Conservation (phyloP, 1,140 invertebrate species). For the Atopsyche davidsoni region DNA sequence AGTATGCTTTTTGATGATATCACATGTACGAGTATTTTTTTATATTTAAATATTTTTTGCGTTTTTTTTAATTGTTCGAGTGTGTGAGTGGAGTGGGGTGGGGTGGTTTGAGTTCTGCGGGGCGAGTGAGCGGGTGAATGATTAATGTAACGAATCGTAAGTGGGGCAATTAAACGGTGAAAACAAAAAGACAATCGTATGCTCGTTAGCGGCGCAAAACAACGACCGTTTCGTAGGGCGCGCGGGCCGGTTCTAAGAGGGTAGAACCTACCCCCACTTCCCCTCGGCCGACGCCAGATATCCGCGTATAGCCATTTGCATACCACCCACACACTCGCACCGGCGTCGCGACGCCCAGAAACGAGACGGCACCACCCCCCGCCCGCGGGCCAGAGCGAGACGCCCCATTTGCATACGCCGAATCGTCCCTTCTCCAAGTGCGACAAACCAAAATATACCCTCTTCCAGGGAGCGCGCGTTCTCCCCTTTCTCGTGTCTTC, state of each 20-base stretch:
- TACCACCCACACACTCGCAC: conserved; percentile 16
- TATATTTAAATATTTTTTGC: background rate
- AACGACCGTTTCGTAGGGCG: conserved; percentile 31
- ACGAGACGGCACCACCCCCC: conserved; percentile 4
- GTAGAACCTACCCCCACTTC: conserved; percentile 8
- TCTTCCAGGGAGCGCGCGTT: no score
- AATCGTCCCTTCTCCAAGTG: conserved; percentile 8
- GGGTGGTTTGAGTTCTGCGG: no score
- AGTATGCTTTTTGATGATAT: no score
- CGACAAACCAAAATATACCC: conserved; percentile 28
- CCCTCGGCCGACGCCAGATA: conserved; percentile 21
- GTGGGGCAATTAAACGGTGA: background rate
- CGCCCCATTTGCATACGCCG: conserved; percentile 10
- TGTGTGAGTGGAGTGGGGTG: conserved; percentile 1
- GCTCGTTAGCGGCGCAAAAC: conserved; percentile 24
- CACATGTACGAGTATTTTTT: background rate
- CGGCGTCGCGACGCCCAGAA: background rate
- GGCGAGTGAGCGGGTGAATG: no score
- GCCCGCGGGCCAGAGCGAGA: conserved; percentile 16
- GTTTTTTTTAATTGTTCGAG: background rate
- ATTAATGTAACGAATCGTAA: background rate
- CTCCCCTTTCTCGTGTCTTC: no score
- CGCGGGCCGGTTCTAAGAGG: conserved; percentile 28
- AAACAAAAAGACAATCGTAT: conserved; percentile 12
- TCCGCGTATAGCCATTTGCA: conserved; percentile 31